These are phyloP conservation scores for Hybognathus amarus DNA, from an alignment of 2,797 vertebrate genomes.

Conservation along the genomic window DNA sequence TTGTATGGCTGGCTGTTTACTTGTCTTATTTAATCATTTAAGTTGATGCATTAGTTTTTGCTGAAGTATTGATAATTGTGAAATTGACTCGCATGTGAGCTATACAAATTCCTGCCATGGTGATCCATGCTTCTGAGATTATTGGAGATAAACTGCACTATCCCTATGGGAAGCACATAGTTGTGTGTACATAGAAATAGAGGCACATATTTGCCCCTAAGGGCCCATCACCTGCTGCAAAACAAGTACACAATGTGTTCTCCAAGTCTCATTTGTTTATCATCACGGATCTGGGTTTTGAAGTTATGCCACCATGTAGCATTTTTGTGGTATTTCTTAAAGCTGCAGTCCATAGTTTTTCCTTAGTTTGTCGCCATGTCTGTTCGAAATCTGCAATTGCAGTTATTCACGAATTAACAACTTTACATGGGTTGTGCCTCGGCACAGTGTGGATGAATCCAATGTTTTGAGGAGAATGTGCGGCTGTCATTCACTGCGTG, in stretches of 20 bases:
- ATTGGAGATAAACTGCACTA: conserved; percentile 16
- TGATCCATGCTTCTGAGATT: conserved; percentile 23
- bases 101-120: conserved; percentile 18
- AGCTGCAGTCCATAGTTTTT: background rate
- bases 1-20: too few relatives aligned
- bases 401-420: too few relatives aligned
- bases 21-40: too few relatives aligned
- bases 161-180: conserved; percentile 19
- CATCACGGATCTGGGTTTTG: background rate
- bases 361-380: too few relatives aligned
- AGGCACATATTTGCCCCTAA: conserved; percentile 13
- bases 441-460: too few relatives aligned
- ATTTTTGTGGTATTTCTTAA: background rate
- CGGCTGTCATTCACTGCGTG: too few relatives aligned
- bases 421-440: too few relatives aligned
- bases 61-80: too few relatives aligned
- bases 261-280: conserved; percentile 11
- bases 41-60: too few relatives aligned
- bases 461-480: too few relatives aligned
- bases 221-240: background rate
- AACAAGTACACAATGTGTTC: background rate
- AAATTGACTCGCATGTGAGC: conserved; percentile 45
- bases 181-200: background rate
- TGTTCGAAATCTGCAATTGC: too few relatives aligned
- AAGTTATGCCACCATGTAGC: background rate